A percentile compares a stretch with the other conserved stretches of the same genome.
Evolutionary conservation across 30 jellyfish, hydroid and myxozoan species (phyloP).

Genomic region (Kudoa iwatai): DNA sequence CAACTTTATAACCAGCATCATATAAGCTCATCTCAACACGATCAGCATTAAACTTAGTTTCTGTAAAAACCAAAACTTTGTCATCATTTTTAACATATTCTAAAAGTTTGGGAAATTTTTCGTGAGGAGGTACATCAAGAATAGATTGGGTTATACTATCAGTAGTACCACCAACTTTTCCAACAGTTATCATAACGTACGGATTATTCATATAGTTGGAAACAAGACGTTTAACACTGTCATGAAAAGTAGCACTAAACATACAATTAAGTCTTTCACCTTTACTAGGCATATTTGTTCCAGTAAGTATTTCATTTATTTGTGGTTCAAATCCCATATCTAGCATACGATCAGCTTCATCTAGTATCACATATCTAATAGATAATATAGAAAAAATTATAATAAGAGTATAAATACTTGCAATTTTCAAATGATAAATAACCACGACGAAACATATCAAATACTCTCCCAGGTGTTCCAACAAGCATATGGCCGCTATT

Average conservation of each 20-base stretch:
- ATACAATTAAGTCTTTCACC: constrained; percentile 53
- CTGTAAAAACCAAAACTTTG: constrained; percentile 34
- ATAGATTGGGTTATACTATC: constrained; percentile 59
- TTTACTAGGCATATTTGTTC: constrained; percentile 57
- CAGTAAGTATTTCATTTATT: constrained; percentile 65
- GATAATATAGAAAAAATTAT: background rate
- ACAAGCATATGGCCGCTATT: constrained; percentile 74
- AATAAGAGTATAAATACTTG: background rate
- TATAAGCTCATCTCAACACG: constrained; percentile 25
- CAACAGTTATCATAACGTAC: constrained; percentile 60
- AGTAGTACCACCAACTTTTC: constrained; percentile 83
- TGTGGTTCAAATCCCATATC: constrained; percentile 98
- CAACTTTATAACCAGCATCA: constrained; percentile 20
- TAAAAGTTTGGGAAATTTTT: constrained; percentile 3
- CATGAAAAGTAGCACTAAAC: constrained; percentile 96
- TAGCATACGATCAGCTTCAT: constrained; percentile 96
- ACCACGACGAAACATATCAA: constrained; percentile 71
- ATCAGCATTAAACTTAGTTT: constrained; percentile 70
- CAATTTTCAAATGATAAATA: background rate
- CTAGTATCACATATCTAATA: constrained; percentile 23
- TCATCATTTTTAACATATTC: background rate
- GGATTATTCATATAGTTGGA: constrained; percentile 46
- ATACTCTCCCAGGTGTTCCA: constrained; percentile 92
- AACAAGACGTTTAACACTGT: constrained; percentile 66
- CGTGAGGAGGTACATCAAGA: constrained; percentile 38